Conservation (phyloP, 1,140 invertebrate genomes). For the Bombus affinis region DNA sequence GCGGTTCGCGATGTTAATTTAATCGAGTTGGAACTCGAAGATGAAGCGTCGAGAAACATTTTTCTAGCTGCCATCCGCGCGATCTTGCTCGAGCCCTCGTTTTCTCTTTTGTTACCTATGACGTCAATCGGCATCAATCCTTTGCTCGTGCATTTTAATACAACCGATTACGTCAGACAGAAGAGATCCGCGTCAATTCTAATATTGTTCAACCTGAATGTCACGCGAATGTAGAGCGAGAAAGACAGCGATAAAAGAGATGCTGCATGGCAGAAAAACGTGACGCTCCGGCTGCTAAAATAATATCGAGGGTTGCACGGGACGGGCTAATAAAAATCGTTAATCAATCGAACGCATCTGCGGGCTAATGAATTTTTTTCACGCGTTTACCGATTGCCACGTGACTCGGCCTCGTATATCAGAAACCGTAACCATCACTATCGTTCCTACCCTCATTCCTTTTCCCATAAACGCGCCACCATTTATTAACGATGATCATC, state of each 20-base stretch:
- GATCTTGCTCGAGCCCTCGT: neutral
- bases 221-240: neutral
- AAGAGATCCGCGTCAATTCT: neutral
- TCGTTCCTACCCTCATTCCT: neutral
- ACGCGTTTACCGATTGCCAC: slow-evolving; percentile 2
- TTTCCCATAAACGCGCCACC: neutral
- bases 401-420: slow-evolving; percentile 32
- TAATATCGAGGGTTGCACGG: neutral
- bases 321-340: slow-evolving; percentile 36
- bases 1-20: neutral
- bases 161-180: neutral
- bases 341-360: slow-evolving; percentile 12
- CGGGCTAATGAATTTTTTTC: slow-evolving; percentile 33
- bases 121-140: slow-evolving; percentile 13
- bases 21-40: neutral
- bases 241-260: neutral
- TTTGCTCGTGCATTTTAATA: slow-evolving; percentile 4
- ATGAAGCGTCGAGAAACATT: neutral
- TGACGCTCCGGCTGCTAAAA: neutral
- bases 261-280: neutral
- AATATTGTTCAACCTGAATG: neutral
- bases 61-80: neutral
- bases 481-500: slow-evolving; percentile 38
- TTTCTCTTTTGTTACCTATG: neutral
- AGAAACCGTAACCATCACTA: neutral